Conservation (phyloP, 2,888 invertebrate genomes). For the Actias luna region DNA sequence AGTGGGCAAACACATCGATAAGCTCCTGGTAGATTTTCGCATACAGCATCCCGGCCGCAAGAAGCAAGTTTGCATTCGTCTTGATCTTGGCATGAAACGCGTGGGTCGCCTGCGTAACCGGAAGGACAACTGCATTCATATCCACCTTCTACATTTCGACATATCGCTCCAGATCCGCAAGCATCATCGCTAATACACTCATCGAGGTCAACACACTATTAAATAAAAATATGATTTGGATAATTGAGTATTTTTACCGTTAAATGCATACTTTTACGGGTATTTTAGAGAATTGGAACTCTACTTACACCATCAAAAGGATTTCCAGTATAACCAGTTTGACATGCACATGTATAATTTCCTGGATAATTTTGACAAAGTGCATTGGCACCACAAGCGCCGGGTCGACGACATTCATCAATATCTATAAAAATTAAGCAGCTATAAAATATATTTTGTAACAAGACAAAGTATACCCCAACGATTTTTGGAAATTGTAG, state of each 20-base stretch:
- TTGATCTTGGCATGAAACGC: constrained; percentile 86
- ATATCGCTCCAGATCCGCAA: constrained; percentile 90
- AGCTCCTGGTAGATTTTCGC: constrained; percentile 89
- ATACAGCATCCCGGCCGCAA: constrained; percentile 90
- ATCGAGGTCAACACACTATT: constrained; percentile 90
- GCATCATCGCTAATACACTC: constrained; percentile 88
- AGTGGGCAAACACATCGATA: constrained; percentile 91
- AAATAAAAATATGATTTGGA: constrained; percentile 4
- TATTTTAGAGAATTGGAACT: background rate
- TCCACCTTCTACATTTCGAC: constrained; percentile 90
- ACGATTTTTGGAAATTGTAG: no score
- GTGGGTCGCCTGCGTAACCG: constrained; percentile 91
- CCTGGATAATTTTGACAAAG: constrained; percentile 92
- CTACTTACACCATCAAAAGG: constrained; percentile 81
- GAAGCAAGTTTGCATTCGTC: constrained; percentile 88
- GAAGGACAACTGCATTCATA: constrained; percentile 92
- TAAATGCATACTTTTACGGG: background rate
- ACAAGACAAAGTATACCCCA: no score
- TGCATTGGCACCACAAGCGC: constrained; percentile 91
- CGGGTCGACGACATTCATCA: constrained; percentile 91
- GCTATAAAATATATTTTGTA: background rate
- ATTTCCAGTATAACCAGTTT: constrained; percentile 91
- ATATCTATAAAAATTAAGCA: constrained; percentile 83
- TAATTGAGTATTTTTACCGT: background rate
- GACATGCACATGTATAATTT: constrained; percentile 93